Percentiles rank a stretch among this genome's conserved stretches.
Conservation (phyloP, 1,140 invertebrate genomes). For the Trachelipus rathkii region DNA sequence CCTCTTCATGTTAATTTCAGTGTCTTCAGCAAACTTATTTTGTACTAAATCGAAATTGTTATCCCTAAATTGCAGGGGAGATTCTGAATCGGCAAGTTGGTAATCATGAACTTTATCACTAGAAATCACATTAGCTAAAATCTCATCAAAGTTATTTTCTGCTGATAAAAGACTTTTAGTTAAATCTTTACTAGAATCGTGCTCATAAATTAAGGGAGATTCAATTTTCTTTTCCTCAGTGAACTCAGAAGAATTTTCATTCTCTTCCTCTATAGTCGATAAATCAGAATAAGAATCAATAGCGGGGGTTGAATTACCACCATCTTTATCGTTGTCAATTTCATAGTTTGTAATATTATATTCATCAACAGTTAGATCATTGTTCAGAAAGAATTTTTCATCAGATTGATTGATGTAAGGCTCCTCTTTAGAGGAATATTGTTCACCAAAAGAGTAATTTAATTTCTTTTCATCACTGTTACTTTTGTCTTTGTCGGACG, state of each 20-base stretch:
- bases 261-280: neutral
- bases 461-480: neutral
- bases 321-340: too few relatives aligned
- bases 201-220: neutral
- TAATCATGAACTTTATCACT: too few relatives aligned
- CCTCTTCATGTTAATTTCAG: too few relatives aligned
- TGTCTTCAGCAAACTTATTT: too few relatives aligned
- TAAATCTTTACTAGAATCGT: too few relatives aligned
- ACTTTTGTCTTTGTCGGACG: neutral
- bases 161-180: too few relatives aligned
- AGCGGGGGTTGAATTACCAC: neutral
- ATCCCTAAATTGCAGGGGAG: too few relatives aligned
- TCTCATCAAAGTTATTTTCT: too few relatives aligned
- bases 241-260: neutral
- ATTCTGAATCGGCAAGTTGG: too few relatives aligned
- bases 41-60: too few relatives aligned
- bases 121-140: too few relatives aligned
- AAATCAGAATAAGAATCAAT: slow-evolving; percentile 3
- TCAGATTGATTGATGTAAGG: neutral
- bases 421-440: neutral
- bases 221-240: neutral
- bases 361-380: neutral
- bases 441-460: too few relatives aligned
- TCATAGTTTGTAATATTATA: neutral
- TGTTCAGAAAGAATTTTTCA: neutral